Conservation (phyloP, 92 coral and sea anemone species). For the Actinernus sp. region DNA sequence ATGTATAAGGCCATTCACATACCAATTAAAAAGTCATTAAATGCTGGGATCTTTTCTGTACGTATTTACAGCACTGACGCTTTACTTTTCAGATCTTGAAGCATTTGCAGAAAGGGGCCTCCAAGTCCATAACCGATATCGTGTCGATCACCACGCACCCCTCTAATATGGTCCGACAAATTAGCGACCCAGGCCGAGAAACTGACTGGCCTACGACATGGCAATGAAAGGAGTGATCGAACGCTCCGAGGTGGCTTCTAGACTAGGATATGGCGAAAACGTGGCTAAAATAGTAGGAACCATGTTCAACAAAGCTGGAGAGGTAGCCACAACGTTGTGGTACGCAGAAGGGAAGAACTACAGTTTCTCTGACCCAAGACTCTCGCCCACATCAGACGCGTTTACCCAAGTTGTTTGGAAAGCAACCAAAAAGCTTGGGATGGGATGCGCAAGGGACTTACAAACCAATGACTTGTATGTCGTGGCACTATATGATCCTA, state of each 20-base stretch:
- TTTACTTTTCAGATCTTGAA: conserved; percentile 74
- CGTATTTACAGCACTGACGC: neutral
- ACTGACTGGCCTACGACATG: conserved; percentile 95
- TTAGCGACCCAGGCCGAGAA: conserved; percentile 95
- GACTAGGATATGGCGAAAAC: conserved; percentile 87
- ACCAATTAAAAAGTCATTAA: too few relatives aligned
- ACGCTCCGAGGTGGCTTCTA: conserved; percentile 65
- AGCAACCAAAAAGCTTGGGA: conserved; percentile 77
- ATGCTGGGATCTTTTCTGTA: too few relatives aligned
- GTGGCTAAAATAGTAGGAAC: conserved; percentile 87
- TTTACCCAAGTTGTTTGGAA: conserved; percentile 95
- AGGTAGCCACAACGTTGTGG: conserved; percentile 90
- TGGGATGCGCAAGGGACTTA: conserved; percentile 97
- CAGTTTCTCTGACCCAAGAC: conserved; percentile 91
- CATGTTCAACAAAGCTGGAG: conserved; percentile 90
- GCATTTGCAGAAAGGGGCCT: conserved; percentile 93
- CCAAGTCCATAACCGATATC: conserved; percentile 83
- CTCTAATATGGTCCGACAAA: conserved; percentile 93
- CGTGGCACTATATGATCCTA: conserved; percentile 90
- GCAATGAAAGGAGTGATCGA: conserved; percentile 90
- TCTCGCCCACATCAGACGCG: conserved; percentile 84
- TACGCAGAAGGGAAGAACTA: conserved; percentile 84
- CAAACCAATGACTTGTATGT: conserved; percentile 94
- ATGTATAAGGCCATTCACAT: too few relatives aligned
- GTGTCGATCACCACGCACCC: conserved; percentile 79